A percentile compares a stretch with the other conserved stretches of the same genome.
Conservation (phyloP, 53 echinoderm and acorn worm genomes). For the Paracentrotus lividus region DNA sequence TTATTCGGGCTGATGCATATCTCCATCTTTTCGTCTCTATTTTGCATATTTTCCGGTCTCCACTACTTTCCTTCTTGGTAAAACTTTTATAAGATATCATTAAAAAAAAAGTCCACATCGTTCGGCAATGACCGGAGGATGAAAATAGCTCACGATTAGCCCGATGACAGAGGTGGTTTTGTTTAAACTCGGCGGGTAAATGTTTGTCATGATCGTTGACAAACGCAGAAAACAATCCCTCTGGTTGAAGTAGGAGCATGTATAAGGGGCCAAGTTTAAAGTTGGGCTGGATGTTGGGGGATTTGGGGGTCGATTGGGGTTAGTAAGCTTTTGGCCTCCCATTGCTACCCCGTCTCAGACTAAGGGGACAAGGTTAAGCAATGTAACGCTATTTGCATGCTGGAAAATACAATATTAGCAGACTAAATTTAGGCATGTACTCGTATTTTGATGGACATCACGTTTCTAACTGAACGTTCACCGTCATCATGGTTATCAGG, state of each 20-base stretch:
- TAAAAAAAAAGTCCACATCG: not conserved
- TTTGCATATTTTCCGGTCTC: conserved; percentile 56
- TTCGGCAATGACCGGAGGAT: conserved; percentile 41
- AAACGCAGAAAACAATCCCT: conserved; percentile 54
- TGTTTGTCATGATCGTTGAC: conserved; percentile 62
- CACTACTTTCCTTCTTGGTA: not conserved
- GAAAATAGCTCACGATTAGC: conserved; percentile 45
- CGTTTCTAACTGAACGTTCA: not conserved
- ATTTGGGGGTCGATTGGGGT: conserved; percentile 62
- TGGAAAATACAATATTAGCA: conserved; percentile 7
- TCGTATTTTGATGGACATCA: not conserved
- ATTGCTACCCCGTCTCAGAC: conserved; percentile 20
- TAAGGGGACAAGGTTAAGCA: conserved; percentile 56
- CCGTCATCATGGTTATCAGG: no score
- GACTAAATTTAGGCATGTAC: no score
- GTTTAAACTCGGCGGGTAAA: conserved; percentile 54
- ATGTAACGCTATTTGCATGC: conserved; percentile 20
- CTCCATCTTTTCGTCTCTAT: conserved; percentile 53
- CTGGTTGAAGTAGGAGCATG: not conserved
- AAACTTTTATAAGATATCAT: not conserved
- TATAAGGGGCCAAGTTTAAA: conserved; percentile 6
- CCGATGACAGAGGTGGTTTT: conserved; percentile 43
- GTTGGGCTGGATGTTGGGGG: conserved; percentile 40
- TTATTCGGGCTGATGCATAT: conserved; percentile 38
- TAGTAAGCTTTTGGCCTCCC: conserved; percentile 30